phyloP scores from a whole-genome alignment of 2,888 invertebrate genomes.

The Gnatocerus cornutus region DNA sequence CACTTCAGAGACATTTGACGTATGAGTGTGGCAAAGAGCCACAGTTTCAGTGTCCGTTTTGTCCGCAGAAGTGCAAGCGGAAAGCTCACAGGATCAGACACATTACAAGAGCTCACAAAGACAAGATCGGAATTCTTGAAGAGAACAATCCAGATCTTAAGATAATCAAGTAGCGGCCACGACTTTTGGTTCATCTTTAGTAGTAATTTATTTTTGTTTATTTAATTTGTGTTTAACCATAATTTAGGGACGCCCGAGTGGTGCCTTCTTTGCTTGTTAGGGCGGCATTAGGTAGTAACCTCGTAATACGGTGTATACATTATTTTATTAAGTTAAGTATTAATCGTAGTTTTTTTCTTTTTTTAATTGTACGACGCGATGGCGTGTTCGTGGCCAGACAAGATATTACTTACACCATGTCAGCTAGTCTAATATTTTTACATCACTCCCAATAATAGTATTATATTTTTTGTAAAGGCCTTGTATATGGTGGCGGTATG shows the following conservation, averaged over 20 bases:
- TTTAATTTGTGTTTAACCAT: conserved; percentile 28
- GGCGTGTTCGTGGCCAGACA: conserved; percentile 7
- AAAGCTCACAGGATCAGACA: conserved; percentile 77
- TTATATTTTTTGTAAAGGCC: conserved; percentile 49
- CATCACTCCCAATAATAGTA: conserved; percentile 50
- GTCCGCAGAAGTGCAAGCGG: conserved; percentile 80
- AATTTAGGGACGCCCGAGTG: conserved; percentile 26
- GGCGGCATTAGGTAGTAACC: conserved; percentile 3
- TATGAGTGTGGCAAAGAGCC: conserved; percentile 85
- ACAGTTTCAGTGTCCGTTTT: conserved; percentile 81
- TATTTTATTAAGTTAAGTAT: conserved; percentile 39
- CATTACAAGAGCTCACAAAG: conserved; percentile 73
- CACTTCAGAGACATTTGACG: conserved; percentile 84
- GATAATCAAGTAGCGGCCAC: conserved; percentile 29
- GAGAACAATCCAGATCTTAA: conserved; percentile 69
- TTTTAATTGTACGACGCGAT: conserved; percentile 6
- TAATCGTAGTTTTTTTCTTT: conserved; percentile 34
- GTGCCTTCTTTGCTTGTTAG: conserved; percentile 26
- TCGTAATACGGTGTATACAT: conserved; percentile 30
- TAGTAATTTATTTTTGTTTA: conserved; percentile 43
- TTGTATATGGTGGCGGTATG: conserved; percentile 51
- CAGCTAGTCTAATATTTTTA: conserved; percentile 51
- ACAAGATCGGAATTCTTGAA: conserved; percentile 72
- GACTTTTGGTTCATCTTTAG: neutral
- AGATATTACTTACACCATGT: conserved; percentile 42